Base-by-base conservation (phyloP, 2,797 vertebrate genomes). In the Acanthurus lineatus region DNA sequence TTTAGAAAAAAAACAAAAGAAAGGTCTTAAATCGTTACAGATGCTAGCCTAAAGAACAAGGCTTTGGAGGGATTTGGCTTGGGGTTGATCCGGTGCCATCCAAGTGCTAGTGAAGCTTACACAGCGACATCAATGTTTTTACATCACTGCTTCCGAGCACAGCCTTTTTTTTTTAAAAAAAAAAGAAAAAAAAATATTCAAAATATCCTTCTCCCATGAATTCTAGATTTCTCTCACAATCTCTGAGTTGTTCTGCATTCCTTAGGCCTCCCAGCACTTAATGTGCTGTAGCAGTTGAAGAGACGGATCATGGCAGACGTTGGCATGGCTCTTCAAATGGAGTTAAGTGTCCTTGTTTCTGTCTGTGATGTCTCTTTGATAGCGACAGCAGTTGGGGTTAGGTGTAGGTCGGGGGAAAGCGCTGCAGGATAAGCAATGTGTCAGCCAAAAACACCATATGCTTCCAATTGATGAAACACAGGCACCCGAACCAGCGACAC, bases 1-100 rank as follows among this genome's bases (percentile, higher is more conserved):
- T 88, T 88, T 92, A 92, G 89, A 89, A 88, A 86, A 88, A 85
- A 84, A 86, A 86, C 86, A 32, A 32, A 40, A 2, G 10, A 40
- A 88, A 90, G 83, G 89, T 90, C 90, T 95, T 88, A 89, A 92
- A 88, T 93, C 83, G 87, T 85, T 91, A 89, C 86, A 81, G 83
- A 94, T 88, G 90, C 85, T 90, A 86, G 77, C 82, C 78, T 89
- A 85, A 90, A 87, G 77, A 94, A 89, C 85, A 86, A 92, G 88
- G 87, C 82, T 93, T 91, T 88, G 73, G 71, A 84, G 88, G 82
- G 69, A 79, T 88, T 91, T 81, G 91, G 86, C 74, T 79, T 73
- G 60, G 60, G 82, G 64, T 79, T 77, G 80, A 82, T 86, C 83
- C 62, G 88, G 92, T 94, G 91, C 93, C 93, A 92, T 90, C 91